Base-by-base conservation (phyloP, 1,140 invertebrate species). In the Neodiprion fabricii region DNA sequence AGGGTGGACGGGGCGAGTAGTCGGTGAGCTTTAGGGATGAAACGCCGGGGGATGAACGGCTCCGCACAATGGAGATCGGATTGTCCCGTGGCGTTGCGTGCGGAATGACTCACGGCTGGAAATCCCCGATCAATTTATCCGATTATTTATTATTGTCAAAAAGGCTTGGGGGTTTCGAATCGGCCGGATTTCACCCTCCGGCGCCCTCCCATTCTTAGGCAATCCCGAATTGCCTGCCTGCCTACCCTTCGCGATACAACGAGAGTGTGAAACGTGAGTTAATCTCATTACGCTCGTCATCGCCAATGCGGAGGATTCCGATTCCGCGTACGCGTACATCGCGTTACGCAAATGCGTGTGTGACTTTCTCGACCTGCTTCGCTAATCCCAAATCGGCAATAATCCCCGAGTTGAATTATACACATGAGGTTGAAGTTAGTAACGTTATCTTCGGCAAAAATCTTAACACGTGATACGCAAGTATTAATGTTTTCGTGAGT, bases 101-200 rank as follows among this genome's bases (percentile, higher is more conserved):
- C 53, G 49, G 76, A 78, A 80, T 80, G 28, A 40, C 28, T 40
- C 28, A 40, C 28, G 28, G 28, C 28, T 40, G 28, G 28, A 40
- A 40, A 40, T 53, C 66, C 21, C n/a, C 79, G 81, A 85, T 84
- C 82, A 74, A 72, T 80, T 84, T 76, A 85, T 85, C 84, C 82
- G 84, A 85, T 85, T 85, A 85, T 85, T 84, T 83, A 84, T 84
- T 79, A 81, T 82, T 82, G 82, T 83, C 83, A 81, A 84, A 84
- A 85, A 84, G 28, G 28, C 28, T 78, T 79, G 48, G 48, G 21
- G 70, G n/a, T 48, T 78, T 73, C 75, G 72, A 70, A 67, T 76
- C 75, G 74, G 69, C 75, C 72, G 72, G 17, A 65, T 65, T 14
- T 65, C 61, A 21, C 61, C 61, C 12, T 14, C 17, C 61, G 61